phyloP scores from a whole-genome alignment of 2,888 invertebrate genomes.

The Imbricaverruca yamaguchii region DNA sequence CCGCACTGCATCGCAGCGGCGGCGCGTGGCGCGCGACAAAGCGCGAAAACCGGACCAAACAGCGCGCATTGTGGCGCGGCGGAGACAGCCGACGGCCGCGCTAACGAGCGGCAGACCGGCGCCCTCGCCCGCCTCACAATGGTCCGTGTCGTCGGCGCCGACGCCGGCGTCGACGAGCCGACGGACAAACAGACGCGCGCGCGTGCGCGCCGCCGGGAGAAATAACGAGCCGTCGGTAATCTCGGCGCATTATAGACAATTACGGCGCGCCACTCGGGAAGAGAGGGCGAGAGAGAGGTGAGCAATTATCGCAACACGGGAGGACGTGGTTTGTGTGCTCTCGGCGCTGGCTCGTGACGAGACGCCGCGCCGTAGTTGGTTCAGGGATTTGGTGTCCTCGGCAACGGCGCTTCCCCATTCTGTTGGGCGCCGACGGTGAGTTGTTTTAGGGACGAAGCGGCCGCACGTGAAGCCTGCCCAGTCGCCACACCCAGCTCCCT shows the following conservation, averaged over 20 bases:
- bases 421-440: not conserved
- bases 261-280: not conserved
- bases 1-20: not conserved
- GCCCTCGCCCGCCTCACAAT: not conserved
- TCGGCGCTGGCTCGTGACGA: not conserved
- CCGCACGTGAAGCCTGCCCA: no score
- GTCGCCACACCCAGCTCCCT: no score
- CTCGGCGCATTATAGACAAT: conserved; percentile 14
- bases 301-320: conserved; percentile 14
- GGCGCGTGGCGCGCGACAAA: conserved; percentile 20
- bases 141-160: not conserved
- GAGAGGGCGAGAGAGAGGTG: conserved; percentile 2
- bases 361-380: not conserved
- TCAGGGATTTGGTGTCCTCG: not conserved
- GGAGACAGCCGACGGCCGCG: not conserved
- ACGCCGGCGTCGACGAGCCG: not conserved
- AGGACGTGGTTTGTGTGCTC: not conserved
- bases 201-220: not conserved
- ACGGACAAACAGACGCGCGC: conserved; percentile 3
- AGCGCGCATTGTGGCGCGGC: not conserved
- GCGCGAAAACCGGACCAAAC: conserved; percentile 9
- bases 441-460: not conserved
- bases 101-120: not conserved
- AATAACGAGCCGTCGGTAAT: conserved; percentile 15
- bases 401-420: no score